Conservation (phyloP, 2,888 invertebrate species). For the Himalopsyche kuldschensis region DNA sequence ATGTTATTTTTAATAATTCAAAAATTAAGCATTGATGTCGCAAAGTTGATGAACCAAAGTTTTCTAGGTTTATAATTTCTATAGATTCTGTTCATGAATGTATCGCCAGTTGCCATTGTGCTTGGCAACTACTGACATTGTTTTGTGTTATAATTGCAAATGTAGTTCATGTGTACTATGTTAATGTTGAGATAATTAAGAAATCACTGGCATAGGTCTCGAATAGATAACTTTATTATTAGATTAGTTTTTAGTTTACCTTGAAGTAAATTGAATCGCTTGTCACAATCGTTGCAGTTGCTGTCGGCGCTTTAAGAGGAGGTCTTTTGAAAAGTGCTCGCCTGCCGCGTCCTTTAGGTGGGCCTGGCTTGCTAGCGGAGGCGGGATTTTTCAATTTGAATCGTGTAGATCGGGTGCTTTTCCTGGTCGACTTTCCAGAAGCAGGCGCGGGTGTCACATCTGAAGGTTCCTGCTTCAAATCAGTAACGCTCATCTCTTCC, state of each 20-base stretch:
- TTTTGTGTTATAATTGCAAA: too few species aligned
- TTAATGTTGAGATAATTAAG: too few species aligned
- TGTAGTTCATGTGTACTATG: too few species aligned
- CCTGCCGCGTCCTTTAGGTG: conserved; percentile 72
- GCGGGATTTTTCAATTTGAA: conserved; percentile 57
- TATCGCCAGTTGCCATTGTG: too few species aligned
- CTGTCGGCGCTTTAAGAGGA: conserved; percentile 78
- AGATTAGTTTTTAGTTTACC: conserved; percentile 47
- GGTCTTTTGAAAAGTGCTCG: conserved; percentile 77
- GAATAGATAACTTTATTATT: too few species aligned
- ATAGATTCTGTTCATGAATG: too few species aligned
- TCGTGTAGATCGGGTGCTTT: conserved; percentile 61
- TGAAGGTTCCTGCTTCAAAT: conserved; percentile 45
- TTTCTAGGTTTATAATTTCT: too few species aligned
- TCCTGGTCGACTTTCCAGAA: conserved; percentile 59
- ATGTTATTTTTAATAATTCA: too few species aligned
- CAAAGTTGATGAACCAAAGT: too few species aligned
- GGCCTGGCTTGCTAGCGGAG: conserved; percentile 40
- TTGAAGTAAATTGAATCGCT: conserved; percentile 79
- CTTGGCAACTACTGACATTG: too few species aligned
- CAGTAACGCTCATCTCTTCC: conserved; percentile 43
- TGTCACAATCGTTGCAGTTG: conserved; percentile 80
- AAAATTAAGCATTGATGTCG: too few species aligned
- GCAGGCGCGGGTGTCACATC: conserved; percentile 54
- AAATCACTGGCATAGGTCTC: too few species aligned